phyloP scores from a whole-genome alignment of 1,140 invertebrate species.

The Rhopalosiphum padi region DNA sequence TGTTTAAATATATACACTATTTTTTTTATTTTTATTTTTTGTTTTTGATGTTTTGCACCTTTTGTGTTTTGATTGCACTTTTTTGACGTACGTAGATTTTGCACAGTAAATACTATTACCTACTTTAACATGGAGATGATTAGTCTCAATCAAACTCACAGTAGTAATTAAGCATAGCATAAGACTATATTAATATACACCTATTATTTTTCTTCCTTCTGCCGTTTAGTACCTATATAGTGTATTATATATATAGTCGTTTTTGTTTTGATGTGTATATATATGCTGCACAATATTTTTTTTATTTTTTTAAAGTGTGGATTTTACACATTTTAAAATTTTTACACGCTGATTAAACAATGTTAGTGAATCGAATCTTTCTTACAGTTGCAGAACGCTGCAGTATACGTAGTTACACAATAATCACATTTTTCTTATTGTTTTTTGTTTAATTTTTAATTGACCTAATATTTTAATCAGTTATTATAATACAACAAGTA shows the following conservation, averaged over 20 bases:
- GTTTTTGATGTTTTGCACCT: constrained; percentile 60
- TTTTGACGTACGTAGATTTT: constrained; percentile 41
- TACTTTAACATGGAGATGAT: not conserved
- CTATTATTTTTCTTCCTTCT: constrained; percentile 19
- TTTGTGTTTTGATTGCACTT: constrained; percentile 59
- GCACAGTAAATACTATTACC: constrained; percentile 40
- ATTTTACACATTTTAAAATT: not conserved
- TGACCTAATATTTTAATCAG: not conserved
- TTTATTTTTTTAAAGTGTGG: not conserved
- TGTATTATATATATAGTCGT: not conserved
- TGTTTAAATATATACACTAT: constrained; percentile 59
- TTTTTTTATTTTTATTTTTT: constrained; percentile 35
- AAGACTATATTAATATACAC: not conserved
- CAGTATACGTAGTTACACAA: not conserved
- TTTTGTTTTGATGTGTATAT: not conserved
- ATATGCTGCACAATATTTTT: not conserved
- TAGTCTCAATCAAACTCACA: constrained; percentile 16
- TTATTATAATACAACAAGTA: not conserved
- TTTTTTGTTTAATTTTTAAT: not conserved
- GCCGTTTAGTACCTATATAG: not conserved
- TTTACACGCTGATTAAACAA: not conserved
- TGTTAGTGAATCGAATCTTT: not conserved
- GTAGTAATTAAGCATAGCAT: constrained; percentile 12
- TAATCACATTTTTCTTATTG: not conserved
- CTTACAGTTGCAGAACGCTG: not conserved